Base-by-base conservation (phyloP, 2,888 invertebrate species). In the Aricia artaxerxes region DNA sequence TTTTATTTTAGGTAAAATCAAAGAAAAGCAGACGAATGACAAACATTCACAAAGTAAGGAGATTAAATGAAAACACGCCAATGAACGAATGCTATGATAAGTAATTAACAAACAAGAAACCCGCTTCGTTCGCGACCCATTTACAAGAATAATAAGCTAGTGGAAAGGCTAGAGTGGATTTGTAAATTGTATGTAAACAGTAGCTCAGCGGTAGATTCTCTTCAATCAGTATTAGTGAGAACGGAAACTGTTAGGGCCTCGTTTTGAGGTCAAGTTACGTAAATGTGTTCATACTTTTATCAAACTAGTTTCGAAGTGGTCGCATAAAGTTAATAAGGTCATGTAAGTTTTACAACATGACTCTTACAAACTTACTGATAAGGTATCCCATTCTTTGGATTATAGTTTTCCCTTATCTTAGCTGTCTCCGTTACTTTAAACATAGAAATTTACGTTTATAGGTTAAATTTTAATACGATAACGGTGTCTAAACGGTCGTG, bases 281-380 rank as follows among this genome's bases (percentile, higher is more conserved):
- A 83, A 83, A 81, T 64, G 81, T 82, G 78, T 77, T 73, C 78
- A 78, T 77, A 78, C 78, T 80, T 80, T 79, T 82, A 83, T 82
- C 80, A 89, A 92, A 93, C 93, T 88, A 86, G 92, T 93, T 91
- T 84, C 83, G 81, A 89, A 88, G 91, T 87, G 88, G 90, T 87
- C 86, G 87, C 88, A 92, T 92, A 91, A 92, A 92, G 91, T 90
- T 91, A 92, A 92, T 92, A 91, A 92, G 91, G 90, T 90, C 90
- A 88, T 86, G 86, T 85, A 86, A 86, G 85, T 86, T 86, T 85
- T 84, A 86, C 85, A 90, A 88, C 69, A 69, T 4, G 89, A 90
- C 86, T 79, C 16, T 76, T 35, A 57, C 49, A 76, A 24, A 76
- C 57, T 53, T 76, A 31, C 31, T 35, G 57, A 53, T 76, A 76